Conservation (phyloP, 1,140 invertebrate genomes). For the Monomorium pharaonis region DNA sequence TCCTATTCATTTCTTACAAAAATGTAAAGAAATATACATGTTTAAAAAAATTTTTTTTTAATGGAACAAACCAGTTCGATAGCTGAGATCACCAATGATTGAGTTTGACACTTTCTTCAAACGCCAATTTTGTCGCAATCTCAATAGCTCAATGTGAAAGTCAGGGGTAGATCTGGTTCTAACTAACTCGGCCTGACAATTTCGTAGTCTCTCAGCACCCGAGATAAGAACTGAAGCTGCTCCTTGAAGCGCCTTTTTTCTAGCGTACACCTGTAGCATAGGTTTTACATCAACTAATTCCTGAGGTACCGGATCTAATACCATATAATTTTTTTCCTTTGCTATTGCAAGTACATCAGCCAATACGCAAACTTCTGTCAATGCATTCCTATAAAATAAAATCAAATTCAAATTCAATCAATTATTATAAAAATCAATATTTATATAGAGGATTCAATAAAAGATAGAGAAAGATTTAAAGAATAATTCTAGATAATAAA, state of each 20-base stretch:
- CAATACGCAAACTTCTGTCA: conserved; percentile 97
- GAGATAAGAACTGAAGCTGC: conserved; percentile 92
- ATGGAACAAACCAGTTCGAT: conserved; percentile 89
- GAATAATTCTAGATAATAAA: too few relatives aligned
- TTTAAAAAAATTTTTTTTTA: too few relatives aligned
- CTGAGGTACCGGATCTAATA: conserved; percentile 96
- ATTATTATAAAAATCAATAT: too few relatives aligned
- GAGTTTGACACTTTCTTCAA: conserved; percentile 97
- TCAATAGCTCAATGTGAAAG: conserved; percentile 96
- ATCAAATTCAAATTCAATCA: background rate
- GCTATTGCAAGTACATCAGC: conserved; percentile 96
- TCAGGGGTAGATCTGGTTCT: conserved; percentile 91
- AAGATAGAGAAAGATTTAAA: too few relatives aligned
- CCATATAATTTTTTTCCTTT: conserved; percentile 97
- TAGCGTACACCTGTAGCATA: conserved; percentile 95
- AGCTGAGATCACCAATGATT: conserved; percentile 98
- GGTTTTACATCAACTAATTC: conserved; percentile 93
- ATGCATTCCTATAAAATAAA: conserved; percentile 87
- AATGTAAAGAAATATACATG: too few relatives aligned
- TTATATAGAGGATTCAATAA: too few relatives aligned
- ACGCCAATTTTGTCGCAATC: conserved; percentile 97
- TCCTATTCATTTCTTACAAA: too few relatives aligned
- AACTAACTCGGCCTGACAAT: conserved; percentile 91
- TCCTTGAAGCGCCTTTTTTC: conserved; percentile 95
- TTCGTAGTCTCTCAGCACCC: conserved; percentile 94